Conservation (phyloP, 2,888 invertebrate species). For the Hydroisotoma schaefferi region DNA sequence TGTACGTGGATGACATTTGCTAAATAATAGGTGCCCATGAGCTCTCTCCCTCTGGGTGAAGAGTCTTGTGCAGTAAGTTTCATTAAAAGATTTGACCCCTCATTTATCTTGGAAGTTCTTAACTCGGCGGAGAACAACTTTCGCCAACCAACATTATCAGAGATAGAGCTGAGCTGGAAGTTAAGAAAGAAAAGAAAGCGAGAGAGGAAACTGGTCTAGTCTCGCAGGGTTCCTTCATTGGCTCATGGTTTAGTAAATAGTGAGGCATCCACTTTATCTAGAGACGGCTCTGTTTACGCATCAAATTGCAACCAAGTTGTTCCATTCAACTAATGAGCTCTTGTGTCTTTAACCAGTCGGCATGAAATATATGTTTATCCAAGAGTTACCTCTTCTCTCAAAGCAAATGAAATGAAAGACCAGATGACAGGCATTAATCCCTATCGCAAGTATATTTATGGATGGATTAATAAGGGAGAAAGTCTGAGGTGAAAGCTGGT, state of each 20-base stretch:
- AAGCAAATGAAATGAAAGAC: no score
- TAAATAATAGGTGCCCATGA: no score
- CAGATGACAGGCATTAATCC: no score
- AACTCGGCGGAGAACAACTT: not conserved
- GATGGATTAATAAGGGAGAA: no score
- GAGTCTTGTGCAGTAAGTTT: not conserved
- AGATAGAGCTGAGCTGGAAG: not conserved
- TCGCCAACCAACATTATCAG: not conserved
- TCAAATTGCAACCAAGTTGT: constrained; percentile 28
- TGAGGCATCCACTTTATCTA: not conserved
- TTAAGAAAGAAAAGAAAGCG: constrained; percentile 4
- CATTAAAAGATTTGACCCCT: constrained; percentile 45
- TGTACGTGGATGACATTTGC: no score
- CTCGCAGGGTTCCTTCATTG: not conserved
- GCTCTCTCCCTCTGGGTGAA: no score
- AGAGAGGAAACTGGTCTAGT: constrained; percentile 8
- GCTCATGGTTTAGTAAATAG: constrained; percentile 8
- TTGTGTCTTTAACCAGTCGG: constrained; percentile 38
- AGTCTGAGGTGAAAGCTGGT: no score
- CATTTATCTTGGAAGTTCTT: constrained; percentile 36
- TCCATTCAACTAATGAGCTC: constrained; percentile 32
- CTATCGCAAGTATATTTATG: no score
- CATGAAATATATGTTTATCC: no score
- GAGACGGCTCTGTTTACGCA: constrained; percentile 9
- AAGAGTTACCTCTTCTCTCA: no score